Percentiles rank a stretch among this genome's conserved stretches.
phyloP scores from a whole-genome alignment of 2,797 vertebrate species.

The Varecia variegata region DNA sequence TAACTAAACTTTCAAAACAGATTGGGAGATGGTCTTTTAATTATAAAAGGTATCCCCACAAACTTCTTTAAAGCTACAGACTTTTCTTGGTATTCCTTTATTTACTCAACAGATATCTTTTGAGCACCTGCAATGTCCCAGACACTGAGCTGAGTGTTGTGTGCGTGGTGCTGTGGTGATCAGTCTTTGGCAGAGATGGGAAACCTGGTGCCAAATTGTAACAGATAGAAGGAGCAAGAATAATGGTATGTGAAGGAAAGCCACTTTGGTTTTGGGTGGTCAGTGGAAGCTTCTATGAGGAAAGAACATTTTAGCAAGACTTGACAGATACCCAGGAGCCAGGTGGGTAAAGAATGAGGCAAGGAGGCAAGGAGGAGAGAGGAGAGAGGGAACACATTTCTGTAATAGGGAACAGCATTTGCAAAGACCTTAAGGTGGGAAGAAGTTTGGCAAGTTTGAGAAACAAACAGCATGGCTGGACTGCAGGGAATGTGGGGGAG shows the following conservation, averaged over 20 bases:
- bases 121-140: background rate
- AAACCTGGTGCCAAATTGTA: background rate
- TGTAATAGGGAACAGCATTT: background rate
- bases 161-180: background rate
- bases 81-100: background rate
- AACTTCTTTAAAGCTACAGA: background rate
- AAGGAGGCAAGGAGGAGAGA: background rate
- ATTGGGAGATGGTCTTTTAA: background rate
- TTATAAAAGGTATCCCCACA: background rate
- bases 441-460: background rate
- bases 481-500: accelerated
- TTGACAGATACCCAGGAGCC: too few relatives aligned
- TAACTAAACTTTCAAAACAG: constrained; percentile 5
- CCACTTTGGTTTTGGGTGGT: background rate
- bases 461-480: background rate
- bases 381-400: background rate
- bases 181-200: background rate
- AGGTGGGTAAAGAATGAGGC: background rate
- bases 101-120: background rate
- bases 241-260: background rate
- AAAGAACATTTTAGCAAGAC: background rate
- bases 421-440: background rate
- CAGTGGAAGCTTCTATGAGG: background rate
- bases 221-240: accelerated
- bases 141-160: too few relatives aligned